These are phyloP conservation scores for Athalia cordata DNA, from an alignment of 2,888 invertebrate species.

Conservation along the genomic window DNA sequence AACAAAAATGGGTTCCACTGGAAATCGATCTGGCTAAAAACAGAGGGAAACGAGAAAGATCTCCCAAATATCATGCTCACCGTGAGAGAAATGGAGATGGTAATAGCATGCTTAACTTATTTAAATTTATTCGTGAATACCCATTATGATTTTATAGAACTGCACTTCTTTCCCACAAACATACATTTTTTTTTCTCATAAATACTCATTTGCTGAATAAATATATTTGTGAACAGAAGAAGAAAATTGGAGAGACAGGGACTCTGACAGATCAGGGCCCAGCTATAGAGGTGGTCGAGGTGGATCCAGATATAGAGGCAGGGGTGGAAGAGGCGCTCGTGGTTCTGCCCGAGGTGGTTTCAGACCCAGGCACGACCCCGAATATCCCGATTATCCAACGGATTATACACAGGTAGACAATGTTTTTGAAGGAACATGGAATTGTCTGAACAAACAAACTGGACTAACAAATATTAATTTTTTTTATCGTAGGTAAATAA, in stretches of 20 bases:
- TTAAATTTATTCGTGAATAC: background rate
- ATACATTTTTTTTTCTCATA: constrained; percentile 26
- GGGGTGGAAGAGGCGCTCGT: constrained; percentile 75
- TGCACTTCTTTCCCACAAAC: too few species aligned
- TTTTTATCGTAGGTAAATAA: constrained; percentile 65
- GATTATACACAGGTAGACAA: constrained; percentile 73
- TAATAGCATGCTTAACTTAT: constrained; percentile 56
- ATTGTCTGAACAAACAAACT: background rate
- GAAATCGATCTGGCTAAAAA: constrained; percentile 89
- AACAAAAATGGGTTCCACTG: constrained; percentile 94
- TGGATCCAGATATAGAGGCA: constrained; percentile 66
- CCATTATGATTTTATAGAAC: background rate
- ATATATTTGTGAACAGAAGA: constrained; percentile 55
- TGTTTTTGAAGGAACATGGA: background rate
- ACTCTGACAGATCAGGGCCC: constrained; percentile 65
- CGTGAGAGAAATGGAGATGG: constrained; percentile 70
- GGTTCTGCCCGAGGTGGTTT: constrained; percentile 73
- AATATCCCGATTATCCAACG: constrained; percentile 74
- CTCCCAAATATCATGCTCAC: constrained; percentile 71
- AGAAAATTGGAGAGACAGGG: constrained; percentile 68
- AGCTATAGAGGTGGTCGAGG: constrained; percentile 66
- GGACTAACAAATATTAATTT: background rate
- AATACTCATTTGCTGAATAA: too few species aligned
- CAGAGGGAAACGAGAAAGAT: constrained; percentile 80
- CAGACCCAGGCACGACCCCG: constrained; percentile 73